These are phyloP conservation scores for Schizopygopsis malacanthus DNA, from an alignment of 2,797 vertebrate genomes.

Conservation along the genomic window DNA sequence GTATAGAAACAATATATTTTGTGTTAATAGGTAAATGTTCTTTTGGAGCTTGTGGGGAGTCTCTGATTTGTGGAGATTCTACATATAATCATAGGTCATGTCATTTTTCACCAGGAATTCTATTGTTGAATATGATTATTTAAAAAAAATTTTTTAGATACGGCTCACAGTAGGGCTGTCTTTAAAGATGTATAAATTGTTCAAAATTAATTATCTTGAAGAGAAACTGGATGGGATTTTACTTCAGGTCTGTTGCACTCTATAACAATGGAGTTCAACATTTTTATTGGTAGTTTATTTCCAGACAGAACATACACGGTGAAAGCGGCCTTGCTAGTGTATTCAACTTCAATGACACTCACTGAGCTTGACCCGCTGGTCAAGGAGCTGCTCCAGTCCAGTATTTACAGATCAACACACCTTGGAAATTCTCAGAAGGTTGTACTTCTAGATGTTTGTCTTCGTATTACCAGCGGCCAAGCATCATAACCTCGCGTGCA, in stretches of 20 bases:
- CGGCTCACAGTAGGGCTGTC: background rate
- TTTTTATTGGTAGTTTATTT: background rate
- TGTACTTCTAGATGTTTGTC: background rate
- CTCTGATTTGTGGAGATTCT: background rate
- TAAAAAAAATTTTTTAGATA: too few relatives aligned
- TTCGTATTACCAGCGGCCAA: background rate
- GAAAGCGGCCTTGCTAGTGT: background rate
- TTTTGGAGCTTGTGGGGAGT: background rate
- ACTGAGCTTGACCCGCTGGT: background rate
- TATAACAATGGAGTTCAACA: background rate
- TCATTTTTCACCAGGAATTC: background rate
- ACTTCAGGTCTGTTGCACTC: background rate
- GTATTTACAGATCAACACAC: constrained; percentile 20
- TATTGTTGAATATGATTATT: background rate
- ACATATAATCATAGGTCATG: background rate
- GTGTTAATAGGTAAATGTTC: background rate
- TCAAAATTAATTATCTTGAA: background rate
- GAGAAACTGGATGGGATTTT: background rate
- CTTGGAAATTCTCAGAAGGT: constrained; percentile 18
- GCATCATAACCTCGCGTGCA: constrained; percentile 49
- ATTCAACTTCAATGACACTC: constrained; percentile 21
- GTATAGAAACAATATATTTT: too few relatives aligned
- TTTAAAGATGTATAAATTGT: background rate
- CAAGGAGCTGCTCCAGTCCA: background rate
- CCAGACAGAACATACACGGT: background rate